Conservation (phyloP, 2,888 invertebrate genomes). For the Cheiracanthium punctorium region DNA sequence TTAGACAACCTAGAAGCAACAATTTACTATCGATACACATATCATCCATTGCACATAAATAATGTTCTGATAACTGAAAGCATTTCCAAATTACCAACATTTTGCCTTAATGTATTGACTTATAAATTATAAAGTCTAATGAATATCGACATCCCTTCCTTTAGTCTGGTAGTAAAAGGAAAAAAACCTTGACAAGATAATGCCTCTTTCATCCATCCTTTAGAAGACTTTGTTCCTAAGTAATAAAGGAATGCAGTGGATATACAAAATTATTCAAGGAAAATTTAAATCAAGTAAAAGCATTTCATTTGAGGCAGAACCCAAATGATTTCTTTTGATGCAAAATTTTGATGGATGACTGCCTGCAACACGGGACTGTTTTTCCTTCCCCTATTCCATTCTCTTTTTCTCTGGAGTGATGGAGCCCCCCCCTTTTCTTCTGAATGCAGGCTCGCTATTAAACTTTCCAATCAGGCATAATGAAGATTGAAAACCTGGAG, state of each 20-base stretch:
- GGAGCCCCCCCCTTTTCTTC: neutral
- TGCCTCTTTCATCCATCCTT: neutral
- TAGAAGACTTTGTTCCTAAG: neutral
- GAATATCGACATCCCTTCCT: no score
- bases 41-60: no score
- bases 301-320: neutral
- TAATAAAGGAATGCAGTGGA: neutral
- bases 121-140: no score
- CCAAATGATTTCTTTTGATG: neutral
- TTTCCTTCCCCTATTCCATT: neutral
- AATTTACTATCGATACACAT: no score
- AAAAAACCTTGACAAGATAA: no score
- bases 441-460: neutral
- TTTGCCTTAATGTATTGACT: no score
- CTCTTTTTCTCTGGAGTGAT: neutral
- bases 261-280: neutral
- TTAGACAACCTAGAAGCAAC: no score
- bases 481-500: slow-evolving; percentile 60
- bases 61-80: no score
- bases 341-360: neutral
- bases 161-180: no score
- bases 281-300: neutral
- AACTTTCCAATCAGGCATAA: slow-evolving; percentile 60
- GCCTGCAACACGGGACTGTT: neutral
- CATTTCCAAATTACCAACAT: no score